Evolutionary conservation across 2,888 invertebrate genomes (phyloP), one percentile per base, ranked within the genome.

Genomic region (Drosophila flavopinicola): DNA sequence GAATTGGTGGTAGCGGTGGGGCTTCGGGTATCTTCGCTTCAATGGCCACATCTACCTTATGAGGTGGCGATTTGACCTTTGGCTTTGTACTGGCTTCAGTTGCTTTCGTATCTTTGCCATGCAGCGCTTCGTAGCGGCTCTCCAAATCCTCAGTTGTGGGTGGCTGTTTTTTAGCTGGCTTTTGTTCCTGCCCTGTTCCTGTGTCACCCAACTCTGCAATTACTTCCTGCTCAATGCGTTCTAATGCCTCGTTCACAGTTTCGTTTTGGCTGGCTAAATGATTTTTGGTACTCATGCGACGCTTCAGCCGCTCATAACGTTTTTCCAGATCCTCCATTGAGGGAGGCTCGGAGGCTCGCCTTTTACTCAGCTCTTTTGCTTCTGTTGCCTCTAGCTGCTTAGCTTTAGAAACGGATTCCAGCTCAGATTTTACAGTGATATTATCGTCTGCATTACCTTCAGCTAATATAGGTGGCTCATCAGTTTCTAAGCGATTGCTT

Each of bases 291-390:
- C 78, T 88, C 82, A 85, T 75, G 25, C 86, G 73, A 4, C 84
- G 74, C 15, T 85, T 85, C 0, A 89, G 47, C n/a, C 71, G 82
- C 11, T 88, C 80, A 38, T 83, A 89, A 7, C 90, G 82, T 27
- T 83, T 78, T 27, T 89, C 89, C 7, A 90, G 52, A 65, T 89
- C 88, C 58, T 88, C 88, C 29, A 79, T 88, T 1, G 89, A 84
- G 6, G 90, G 89, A 0, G 88, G 88, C 1, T 88, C 88, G 0
- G 83, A 83, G 9, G 85, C 77, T 1, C 87, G 71, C 10, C 88
- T 54, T 13, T 85, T 85, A 7, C 3, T 44, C 3, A 60, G 25
- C 2, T 70, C 75, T 6, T 51, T 64, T 3, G 44, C 1, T 7
- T 60, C 44, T 0, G 52, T 9, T 24, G 44, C 1, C 7, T 60